Percentiles rank a stretch among this genome's conserved stretches.
These are phyloP conservation scores for Empidonax traillii DNA, from an alignment of 2,113 vertebrate species.

Conservation along the genomic window DNA sequence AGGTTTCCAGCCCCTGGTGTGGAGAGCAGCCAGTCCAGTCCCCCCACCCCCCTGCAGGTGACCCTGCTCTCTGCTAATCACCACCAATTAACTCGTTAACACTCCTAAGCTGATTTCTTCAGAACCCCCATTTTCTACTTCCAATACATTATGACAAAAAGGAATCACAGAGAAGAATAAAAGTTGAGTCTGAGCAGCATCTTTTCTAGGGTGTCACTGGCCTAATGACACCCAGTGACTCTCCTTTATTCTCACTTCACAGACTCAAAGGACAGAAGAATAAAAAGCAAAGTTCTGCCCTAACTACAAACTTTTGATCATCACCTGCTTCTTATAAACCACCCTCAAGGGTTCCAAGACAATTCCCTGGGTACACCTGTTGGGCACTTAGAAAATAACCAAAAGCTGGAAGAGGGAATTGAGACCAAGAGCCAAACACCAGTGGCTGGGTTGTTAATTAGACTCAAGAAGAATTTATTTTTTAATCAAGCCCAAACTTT, in stretches of 20 bases:
- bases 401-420: background rate
- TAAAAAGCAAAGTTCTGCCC: background rate
- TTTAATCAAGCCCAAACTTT: background rate
- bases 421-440: background rate
- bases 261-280: background rate
- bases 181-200: background rate
- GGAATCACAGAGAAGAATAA: background rate
- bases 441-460: background rate
- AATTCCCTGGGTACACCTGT: background rate
- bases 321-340: background rate
- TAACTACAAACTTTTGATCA: background rate
- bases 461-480: background rate
- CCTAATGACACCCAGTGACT: background rate
- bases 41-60: background rate
- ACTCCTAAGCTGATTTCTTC: background rate
- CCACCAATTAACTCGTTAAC: background rate
- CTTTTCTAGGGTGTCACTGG: background rate
- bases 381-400: background rate
- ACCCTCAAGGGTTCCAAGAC: background rate
- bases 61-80: background rate
- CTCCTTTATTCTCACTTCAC: background rate
- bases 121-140: background rate
- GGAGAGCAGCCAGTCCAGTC: background rate
- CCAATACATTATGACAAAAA: background rate
- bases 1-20: rapidly evolving